phyloP scores from a whole-genome alignment of 2,888 invertebrate species.

The Drosophila imparisetae region DNA sequence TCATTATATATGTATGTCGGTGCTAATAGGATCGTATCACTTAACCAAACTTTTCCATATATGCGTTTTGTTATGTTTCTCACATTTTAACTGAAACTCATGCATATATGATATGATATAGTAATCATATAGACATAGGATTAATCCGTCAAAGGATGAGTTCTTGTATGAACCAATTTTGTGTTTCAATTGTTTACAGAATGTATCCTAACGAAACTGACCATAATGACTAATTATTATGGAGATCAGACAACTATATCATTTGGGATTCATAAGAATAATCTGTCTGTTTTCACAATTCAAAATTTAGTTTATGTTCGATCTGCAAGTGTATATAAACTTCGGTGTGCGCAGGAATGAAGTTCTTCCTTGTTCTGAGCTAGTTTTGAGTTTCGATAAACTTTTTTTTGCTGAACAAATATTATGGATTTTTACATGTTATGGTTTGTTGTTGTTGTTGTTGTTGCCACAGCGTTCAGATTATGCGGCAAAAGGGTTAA shows the following conservation, averaged over 20 bases:
- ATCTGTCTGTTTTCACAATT: fast-evolving
- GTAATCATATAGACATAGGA: neutral
- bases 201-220: neutral
- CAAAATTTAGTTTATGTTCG: neutral
- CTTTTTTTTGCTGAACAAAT: conserved; percentile 65
- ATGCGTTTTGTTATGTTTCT: neutral
- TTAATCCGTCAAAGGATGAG: neutral
- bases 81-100: neutral
- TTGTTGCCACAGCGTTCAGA: conserved; percentile 21
- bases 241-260: neutral
- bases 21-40: fast-evolving
- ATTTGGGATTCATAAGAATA: neutral
- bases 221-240: neutral
- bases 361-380: conserved; percentile 14
- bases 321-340: neutral
- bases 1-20: neutral
- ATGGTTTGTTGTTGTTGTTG: conserved; percentile 2
- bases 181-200: neutral
- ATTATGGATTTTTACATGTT: conserved; percentile 62
- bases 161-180: neutral
- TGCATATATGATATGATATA: neutral
- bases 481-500: conserved; percentile 48
- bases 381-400: conserved; percentile 64
- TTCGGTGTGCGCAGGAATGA: neutral
- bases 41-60: too few relatives aligned